These are phyloP conservation scores for Pediacus dermestoides DNA, from an alignment of 2,888 invertebrate genomes.

Conservation along the genomic window DNA sequence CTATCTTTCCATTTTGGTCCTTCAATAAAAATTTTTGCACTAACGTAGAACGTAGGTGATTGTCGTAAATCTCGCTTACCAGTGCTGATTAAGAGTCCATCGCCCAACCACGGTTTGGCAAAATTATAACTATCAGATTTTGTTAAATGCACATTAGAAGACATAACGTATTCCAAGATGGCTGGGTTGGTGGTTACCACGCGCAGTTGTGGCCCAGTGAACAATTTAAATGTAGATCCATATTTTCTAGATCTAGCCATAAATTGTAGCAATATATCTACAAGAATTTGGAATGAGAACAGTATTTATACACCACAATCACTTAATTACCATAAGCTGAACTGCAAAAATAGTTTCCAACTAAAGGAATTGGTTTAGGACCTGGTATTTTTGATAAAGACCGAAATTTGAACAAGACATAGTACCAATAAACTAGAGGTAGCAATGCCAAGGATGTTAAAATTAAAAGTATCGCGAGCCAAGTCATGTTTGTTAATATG, in stretches of 20 bases:
- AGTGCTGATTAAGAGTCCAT: background rate
- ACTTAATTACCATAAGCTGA: background rate
- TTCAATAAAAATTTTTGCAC: background rate
- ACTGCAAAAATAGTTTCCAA: background rate
- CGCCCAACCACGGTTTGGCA: background rate
- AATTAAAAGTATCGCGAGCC: too few relatives aligned
- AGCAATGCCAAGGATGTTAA: too few relatives aligned
- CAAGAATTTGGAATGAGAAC: too few relatives aligned
- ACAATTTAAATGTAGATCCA: background rate
- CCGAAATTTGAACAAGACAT: background rate
- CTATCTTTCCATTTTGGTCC: slow-evolving; percentile 9
- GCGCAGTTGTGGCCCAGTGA: background rate
- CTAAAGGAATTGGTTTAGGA: background rate
- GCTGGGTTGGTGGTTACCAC: background rate
- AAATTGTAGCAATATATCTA: too few relatives aligned
- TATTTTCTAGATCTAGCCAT: too few relatives aligned
- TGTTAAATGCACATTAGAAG: background rate
- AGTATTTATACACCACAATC: too few relatives aligned
- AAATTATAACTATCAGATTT: background rate
- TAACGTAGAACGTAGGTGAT: too few relatives aligned
- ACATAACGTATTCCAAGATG: background rate
- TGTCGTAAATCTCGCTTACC: too few relatives aligned
- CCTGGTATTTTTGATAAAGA: slow-evolving; percentile 1
- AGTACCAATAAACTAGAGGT: background rate
- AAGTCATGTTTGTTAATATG: too few relatives aligned